Conservation (phyloP, 2,113 vertebrate species). For the Alaudala cheleensis region DNA sequence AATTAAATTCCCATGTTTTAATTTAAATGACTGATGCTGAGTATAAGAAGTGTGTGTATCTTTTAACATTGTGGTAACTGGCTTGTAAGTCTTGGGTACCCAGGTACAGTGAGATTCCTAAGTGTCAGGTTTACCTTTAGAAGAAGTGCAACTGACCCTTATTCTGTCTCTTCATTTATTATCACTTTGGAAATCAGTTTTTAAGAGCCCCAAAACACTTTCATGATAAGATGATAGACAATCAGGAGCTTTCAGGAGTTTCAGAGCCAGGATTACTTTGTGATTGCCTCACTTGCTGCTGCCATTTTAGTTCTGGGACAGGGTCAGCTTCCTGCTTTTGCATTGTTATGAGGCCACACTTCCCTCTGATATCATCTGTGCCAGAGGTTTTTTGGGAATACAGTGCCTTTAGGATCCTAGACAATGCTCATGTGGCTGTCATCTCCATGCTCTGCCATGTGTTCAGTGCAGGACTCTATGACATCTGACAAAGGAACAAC, state of each 20-base stretch:
- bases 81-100: not conserved
- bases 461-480: not conserved
- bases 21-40: not conserved
- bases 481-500: not conserved
- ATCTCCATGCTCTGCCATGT: not conserved
- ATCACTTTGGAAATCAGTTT: not conserved
- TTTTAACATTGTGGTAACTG: not conserved
- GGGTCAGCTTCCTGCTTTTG: not conserved
- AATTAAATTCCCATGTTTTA: not conserved
- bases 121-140: not conserved
- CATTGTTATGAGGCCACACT: rapidly evolving
- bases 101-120: not conserved
- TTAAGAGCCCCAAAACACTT: not conserved
- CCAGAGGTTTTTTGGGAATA: not conserved
- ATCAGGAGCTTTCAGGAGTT: not conserved
- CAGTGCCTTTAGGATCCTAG: not conserved
- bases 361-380: not conserved
- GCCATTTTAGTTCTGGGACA: not conserved
- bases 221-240: not conserved
- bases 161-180: not conserved
- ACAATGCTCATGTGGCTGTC: not conserved
- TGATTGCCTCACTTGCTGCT: not conserved
- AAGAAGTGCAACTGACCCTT: not conserved
- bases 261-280: not conserved
- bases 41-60: rapidly evolving